Base-by-base conservation (phyloP, 2,113 vertebrate species). In the Hemibagrus wyckioides region DNA sequence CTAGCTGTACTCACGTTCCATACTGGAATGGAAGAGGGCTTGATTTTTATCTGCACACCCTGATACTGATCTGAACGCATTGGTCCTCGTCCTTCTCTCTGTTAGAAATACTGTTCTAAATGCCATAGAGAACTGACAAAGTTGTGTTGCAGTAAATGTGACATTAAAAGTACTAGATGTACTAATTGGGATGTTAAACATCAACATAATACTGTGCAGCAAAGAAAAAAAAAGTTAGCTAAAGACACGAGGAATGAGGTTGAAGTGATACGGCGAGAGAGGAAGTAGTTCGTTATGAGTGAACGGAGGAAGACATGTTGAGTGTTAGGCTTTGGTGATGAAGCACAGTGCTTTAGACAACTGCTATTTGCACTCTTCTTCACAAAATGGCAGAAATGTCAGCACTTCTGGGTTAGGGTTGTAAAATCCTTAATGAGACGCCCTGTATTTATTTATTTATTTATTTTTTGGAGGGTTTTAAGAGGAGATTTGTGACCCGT, bases 331-430 rank as follows among this genome's bases (percentile, higher is more conserved):
- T 57, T 44, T 48, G 23, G 56, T 41, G 39, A 44, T 73, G 41
- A 73, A 52, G 30, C 33, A 71, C 30, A 33, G 17, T 84, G 67
- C 25, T 84, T 28, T 15, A 54, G 82, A 30, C 71, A 33, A 19
- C 75, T 61, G 84, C 28, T 36, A 4, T 33, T 48, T 44, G 14
- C 25, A 57, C 14, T 25, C 6, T 17, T 44, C 17, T 63, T 63
- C 65, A 59, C 75, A 30, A 86, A 63, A 67, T 86, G 59, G 48
- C 44, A 39, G 59, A 39, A 39, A 67, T 69, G 76, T 86, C 59
- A 79, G 50, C 39, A 19, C 61, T 30, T 69, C 10, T 56, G 48
- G 23, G 21, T 63, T 50, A 50, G 13, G 13, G 65, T 23, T 52
- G 39, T 30, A 15, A 33, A 41, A 36, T 80, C 30, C 48, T 77